Evolutionary conservation across 1,140 invertebrate genomes (phyloP).

Genomic region (Papilio helenus): DNA sequence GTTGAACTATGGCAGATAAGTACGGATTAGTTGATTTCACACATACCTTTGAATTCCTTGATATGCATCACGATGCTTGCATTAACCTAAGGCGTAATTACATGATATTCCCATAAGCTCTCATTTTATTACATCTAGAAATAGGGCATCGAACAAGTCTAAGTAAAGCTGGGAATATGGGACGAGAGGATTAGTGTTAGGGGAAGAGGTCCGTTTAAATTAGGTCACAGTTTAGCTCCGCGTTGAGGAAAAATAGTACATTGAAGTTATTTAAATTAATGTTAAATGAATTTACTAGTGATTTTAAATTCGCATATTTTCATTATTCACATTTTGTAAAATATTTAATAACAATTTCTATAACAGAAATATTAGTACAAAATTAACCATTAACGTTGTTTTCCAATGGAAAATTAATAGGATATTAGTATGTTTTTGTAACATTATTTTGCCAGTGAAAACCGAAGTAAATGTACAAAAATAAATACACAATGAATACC

Average conservation of each 20-base stretch:
- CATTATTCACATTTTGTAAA: no score
- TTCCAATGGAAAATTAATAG: no score
- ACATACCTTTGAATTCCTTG: no score
- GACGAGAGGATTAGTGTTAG: constrained; percentile 37
- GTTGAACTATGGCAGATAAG: no score
- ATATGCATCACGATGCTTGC: no score
- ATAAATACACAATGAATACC: no score
- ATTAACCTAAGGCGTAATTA: background rate
- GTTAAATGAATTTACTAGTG: background rate
- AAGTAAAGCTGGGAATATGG: constrained; percentile 38
- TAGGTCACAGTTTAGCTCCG: constrained; percentile 26
- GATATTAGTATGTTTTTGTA: no score
- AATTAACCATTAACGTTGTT: no score
- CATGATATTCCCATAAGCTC: background rate
- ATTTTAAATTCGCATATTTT: background rate
- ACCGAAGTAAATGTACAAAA: background rate
- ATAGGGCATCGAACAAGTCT: constrained; percentile 32
- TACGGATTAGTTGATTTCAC: no score
- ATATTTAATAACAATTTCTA: no score
- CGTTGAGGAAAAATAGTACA: constrained; percentile 15
- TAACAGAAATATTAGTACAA: no score
- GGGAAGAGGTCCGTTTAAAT: constrained; percentile 11
- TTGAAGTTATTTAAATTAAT: background rate
- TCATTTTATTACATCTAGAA: constrained; percentile 16
- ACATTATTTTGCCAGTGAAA: background rate